phyloP scores from a whole-genome alignment of 2,113 vertebrate genomes.

The Poicephalus gulielmi region DNA sequence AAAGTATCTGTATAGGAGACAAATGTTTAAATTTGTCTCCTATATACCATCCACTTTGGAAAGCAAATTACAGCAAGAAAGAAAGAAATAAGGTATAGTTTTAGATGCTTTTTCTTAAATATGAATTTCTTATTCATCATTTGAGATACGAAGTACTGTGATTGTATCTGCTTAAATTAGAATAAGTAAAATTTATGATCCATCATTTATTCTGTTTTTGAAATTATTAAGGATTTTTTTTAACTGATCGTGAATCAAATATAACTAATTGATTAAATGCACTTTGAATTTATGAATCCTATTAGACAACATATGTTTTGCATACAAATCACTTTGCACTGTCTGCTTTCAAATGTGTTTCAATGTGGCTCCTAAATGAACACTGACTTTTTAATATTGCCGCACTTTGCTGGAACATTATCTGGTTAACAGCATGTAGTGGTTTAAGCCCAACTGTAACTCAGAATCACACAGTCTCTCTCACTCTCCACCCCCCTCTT shows the following conservation, averaged over 20 bases:
- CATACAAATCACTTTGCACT: conserved; percentile 57
- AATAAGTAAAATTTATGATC: conserved; percentile 7
- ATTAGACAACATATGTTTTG: conserved; percentile 56
- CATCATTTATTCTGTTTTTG: conserved; percentile 58
- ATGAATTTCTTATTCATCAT: background rate
- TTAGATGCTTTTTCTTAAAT: background rate
- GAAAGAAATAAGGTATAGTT: background rate
- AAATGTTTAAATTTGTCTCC: background rate
- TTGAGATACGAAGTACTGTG: background rate
- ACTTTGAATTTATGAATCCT: conserved; percentile 59
- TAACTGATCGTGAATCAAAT: conserved; percentile 45
- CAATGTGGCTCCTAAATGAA: conserved; percentile 36
- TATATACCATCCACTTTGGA: background rate
- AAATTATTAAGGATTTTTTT: conserved; percentile 40
- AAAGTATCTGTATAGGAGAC: background rate
- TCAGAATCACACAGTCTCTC: no score
- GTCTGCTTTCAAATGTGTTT: background rate
- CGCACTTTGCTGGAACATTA: conserved; percentile 45
- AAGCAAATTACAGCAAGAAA: background rate
- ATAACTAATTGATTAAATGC: conserved; percentile 67
- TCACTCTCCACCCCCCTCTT: no score
- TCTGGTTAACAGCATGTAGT: conserved; percentile 13
- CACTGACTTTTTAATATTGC: conserved; percentile 63
- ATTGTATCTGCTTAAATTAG: background rate
- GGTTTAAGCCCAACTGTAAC: no score